Base-by-base conservation (phyloP, 2,797 vertebrate genomes). In the Saxicola maurus region DNA sequence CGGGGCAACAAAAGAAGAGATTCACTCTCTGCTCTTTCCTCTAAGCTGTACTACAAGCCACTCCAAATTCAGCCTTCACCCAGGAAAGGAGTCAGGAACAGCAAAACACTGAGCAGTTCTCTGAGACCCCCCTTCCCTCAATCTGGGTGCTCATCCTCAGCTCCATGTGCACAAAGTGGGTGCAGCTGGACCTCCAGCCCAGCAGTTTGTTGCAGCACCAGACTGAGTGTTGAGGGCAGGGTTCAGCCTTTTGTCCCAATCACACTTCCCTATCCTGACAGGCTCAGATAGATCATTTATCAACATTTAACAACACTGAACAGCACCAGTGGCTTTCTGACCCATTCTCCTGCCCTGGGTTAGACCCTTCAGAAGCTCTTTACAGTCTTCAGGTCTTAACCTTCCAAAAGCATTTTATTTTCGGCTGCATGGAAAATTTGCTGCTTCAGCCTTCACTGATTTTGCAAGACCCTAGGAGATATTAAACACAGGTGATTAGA, bases 401-500 rank as follows among this genome's bases (percentile, higher is more conserved):
- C 68, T 38, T 46, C 59, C 48, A 68, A 86, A n/a, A 71, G 23
- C 37, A 45, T 73, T 92, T 89, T 59, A 25, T 60, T 76, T 90
- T 85, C 2, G 0, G 31, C 59, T 87, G 31, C 35, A 10, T 37
- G 73, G 64, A 83, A 80, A 86, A 89, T 89, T 86, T 87, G 69
- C 80, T 68, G 43, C 73, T 85, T 95, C 69, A 94, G 62, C 64
- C 82, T 87, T 61, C 60, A 28, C 25, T 64, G 89, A 73, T 85
- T 93, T 93, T 92, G 80, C 60, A 93, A 86, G 90, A 89, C 76
- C 25, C 25, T 76, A 33, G 59, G 56, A 81, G 56, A 91, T 81
- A 69, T 19, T 87, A 90, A 91, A 89, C 71, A 51, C 74, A 86
- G 88, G 90, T 94, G 87, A 94, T 89, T 82, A 91, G 91, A 86